Evolutionary conservation across 2,797 vertebrate genomes (phyloP).

Genomic region (Neosilurus hyrtlii): DNA sequence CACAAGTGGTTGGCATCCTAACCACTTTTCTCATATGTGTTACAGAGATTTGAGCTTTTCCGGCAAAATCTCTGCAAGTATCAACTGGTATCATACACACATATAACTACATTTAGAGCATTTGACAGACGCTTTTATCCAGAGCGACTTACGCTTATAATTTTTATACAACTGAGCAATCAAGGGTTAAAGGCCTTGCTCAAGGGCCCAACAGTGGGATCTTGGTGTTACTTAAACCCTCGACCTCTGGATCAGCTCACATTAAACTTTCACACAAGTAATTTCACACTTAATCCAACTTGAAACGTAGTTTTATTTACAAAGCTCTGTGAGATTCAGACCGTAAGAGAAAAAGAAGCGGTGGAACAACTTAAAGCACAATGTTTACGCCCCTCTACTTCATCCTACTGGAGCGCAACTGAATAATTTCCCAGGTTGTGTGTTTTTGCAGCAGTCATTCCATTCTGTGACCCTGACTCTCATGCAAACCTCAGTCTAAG

Average conservation of each 20-base stretch:
- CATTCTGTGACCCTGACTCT: constrained; percentile 29
- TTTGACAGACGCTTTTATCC: no score
- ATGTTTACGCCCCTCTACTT: not conserved
- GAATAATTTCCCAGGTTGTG: constrained; percentile 16
- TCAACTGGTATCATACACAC: not conserved
- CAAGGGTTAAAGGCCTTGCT: no score
- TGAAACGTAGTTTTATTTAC: not conserved
- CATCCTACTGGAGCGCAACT: not conserved
- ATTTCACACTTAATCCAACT: not conserved
- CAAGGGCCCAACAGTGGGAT: no score
- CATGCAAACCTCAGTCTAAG: constrained; percentile 27
- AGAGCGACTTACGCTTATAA: no score
- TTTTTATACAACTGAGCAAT: no score
- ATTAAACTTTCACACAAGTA: not conserved
- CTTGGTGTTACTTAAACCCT: no score
- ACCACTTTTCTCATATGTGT: not conserved
- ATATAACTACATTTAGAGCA: no score
- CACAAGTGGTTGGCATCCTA: not conserved
- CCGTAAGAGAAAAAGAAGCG: not conserved
- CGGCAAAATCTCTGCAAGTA: not conserved
- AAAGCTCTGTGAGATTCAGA: not conserved
- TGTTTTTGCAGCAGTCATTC: constrained; percentile 22
- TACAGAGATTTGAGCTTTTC: not conserved
- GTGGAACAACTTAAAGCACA: not conserved
- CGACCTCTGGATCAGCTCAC: no score